Conservation (phyloP, 2,888 invertebrate genomes). For the Mimumesa dahlbomi region DNA sequence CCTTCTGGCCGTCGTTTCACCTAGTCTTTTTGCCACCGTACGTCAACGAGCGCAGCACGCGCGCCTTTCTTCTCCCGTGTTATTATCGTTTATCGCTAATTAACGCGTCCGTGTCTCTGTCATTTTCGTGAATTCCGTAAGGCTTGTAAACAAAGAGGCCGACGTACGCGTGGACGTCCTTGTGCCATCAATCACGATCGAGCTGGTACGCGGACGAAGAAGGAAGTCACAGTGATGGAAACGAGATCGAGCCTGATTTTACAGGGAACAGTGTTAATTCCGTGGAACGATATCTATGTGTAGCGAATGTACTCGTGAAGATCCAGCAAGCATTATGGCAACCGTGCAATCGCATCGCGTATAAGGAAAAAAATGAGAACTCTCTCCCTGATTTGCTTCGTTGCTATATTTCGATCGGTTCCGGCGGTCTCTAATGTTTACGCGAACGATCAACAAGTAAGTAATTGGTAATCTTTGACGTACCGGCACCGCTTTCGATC, state of each 20-base stretch:
- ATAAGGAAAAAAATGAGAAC: conserved; percentile 44
- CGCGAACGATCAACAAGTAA: conserved; percentile 30
- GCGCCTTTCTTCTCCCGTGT: neutral
- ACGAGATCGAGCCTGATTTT: neutral
- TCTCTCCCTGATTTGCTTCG: conserved; percentile 35
- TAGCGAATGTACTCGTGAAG: neutral
- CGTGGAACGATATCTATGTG: neutral
- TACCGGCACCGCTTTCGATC: neutral
- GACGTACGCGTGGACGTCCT: neutral
- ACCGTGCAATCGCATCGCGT: conserved; percentile 1
- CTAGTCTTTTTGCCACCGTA: conserved; percentile 3
- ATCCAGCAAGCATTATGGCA: conserved; percentile 22
- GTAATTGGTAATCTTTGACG: conserved; percentile 14
- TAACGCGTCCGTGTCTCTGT: neutral
- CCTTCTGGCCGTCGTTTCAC: conserved; percentile 13
- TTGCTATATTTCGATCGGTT: conserved; percentile 16
- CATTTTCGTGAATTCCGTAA: neutral
- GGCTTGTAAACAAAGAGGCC: conserved; percentile 35
- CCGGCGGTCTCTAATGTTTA: neutral
- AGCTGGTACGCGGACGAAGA: neutral
- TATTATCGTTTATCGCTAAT: neutral
- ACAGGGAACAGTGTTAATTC: neutral
- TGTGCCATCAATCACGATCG: neutral
- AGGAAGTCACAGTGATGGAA: conserved; percentile 13
- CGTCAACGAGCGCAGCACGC: neutral